Percentiles rank a stretch among this genome's conserved stretches.
These are phyloP conservation scores for Cryptotis parvus DNA, from an alignment of 2,113 vertebrate genomes.

Conservation along the genomic window DNA sequence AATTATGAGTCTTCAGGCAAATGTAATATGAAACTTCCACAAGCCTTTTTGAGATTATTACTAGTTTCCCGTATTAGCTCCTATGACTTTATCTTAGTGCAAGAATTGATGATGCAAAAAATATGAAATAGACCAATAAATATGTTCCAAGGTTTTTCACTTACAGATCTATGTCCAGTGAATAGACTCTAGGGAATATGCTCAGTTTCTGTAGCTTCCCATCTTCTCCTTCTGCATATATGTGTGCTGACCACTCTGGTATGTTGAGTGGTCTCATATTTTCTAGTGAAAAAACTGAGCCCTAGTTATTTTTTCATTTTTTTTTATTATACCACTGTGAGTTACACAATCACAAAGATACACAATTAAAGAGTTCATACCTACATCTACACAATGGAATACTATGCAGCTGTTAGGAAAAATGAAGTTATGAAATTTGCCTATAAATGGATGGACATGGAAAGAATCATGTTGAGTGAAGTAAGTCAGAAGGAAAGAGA, in stretches of 20 bases:
- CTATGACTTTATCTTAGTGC: constrained; percentile 39
- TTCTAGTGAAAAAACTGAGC: not conserved
- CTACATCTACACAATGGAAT: too few relatives aligned
- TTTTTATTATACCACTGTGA: too few relatives aligned
- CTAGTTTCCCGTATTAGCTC: constrained; percentile 41
- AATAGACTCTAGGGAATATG: not conserved
- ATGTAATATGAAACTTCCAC: constrained; percentile 58
- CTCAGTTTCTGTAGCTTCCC: not conserved
- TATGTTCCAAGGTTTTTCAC: constrained; percentile 15
- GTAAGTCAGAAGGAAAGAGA: too few relatives aligned
- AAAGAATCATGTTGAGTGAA: too few relatives aligned
- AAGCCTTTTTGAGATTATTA: constrained; percentile 58
- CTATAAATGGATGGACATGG: too few relatives aligned
- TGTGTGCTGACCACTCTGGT: not conserved
- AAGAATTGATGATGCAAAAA: constrained; percentile 48
- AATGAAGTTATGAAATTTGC: too few relatives aligned
- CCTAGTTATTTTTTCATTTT: too few relatives aligned
- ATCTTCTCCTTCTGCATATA: not conserved
- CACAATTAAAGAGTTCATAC: too few relatives aligned
- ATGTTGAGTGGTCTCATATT: not conserved
- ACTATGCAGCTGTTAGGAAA: too few relatives aligned
- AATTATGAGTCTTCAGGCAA: constrained; percentile 64
- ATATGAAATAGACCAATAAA: constrained; percentile 45
- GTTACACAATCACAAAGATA: too few relatives aligned
- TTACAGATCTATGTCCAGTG: constrained; percentile 34